Conservation (phyloP, 2,888 invertebrate species). For the Euzophera pinguis region DNA sequence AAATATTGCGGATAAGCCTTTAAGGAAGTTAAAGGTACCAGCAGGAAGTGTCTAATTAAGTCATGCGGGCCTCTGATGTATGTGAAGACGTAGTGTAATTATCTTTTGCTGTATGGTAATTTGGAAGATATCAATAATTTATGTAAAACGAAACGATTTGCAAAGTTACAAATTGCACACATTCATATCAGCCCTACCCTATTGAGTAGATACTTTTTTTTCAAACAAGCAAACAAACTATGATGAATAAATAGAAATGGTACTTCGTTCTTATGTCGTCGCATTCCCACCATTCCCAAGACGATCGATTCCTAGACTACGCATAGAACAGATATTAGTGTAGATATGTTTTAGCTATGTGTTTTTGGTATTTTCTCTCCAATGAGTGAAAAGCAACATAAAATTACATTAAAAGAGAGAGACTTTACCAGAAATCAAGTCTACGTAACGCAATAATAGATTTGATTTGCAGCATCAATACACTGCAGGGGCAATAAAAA, state of each 20-base stretch:
- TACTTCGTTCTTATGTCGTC: too few relatives aligned
- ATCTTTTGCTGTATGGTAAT: slow-evolving; percentile 11
- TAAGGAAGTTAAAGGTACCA: slow-evolving; percentile 22
- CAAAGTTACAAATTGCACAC: too few relatives aligned
- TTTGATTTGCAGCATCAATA: not conserved
- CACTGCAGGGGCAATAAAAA: slow-evolving; percentile 3
- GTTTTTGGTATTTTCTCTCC: too few relatives aligned
- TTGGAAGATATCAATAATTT: slow-evolving; percentile 5
- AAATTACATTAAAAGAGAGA: too few relatives aligned
- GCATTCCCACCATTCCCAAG: too few relatives aligned
- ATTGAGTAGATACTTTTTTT: too few relatives aligned
- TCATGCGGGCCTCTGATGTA: slow-evolving; percentile 58
- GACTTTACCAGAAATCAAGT: too few relatives aligned
- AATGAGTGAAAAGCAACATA: not conserved
- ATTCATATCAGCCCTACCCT: too few relatives aligned
- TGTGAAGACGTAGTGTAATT: slow-evolving; percentile 12
- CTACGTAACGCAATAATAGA: not conserved
- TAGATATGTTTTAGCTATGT: too few relatives aligned
- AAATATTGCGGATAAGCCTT: slow-evolving; percentile 59
- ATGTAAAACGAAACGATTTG: not conserved
- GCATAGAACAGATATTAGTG: not conserved
- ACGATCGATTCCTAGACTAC: too few relatives aligned
- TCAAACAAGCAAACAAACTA: too few relatives aligned
- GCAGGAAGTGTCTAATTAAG: slow-evolving; percentile 42
- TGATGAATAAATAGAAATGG: too few relatives aligned